Evolutionary conservation across 2,113 vertebrate species (phyloP), one percentile per base, ranked within the genome.

Genomic region (Clarias batrachus): DNA sequence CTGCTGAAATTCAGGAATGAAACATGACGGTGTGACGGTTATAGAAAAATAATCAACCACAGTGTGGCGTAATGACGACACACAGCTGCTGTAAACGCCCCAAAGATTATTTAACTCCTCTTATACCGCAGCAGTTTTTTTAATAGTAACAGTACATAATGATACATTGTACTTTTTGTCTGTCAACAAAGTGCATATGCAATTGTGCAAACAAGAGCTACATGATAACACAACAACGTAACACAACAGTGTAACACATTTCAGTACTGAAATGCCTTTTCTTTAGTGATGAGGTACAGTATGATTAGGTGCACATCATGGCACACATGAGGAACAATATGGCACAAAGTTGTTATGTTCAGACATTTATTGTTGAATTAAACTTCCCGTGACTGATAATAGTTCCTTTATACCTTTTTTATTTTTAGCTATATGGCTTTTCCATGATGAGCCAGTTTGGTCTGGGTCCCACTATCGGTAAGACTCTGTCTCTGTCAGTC

Each of bases 381-480:
- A 21, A 21, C 5, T 48, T 41, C 4, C 19, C 84, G 21, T 48
- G 21, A 23, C 16, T 87, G 5, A 30, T 27, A 59, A 17, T 37
- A 4, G 66, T 56, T 81, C 2, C 63, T 71, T 78, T 85, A 8
- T 78, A 25, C 12, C 23, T 83, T 60, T 41, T 87, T 41, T 0
- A 3, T 41, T 41, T 90, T 41, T 92, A 99, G 98, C 93, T 99
- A 10, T 99, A 97, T 81, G 93, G 96, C 52, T 99, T 99, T 90
- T 98, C 98, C 88, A 93, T 94, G 0, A 85, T 98, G 1, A 98
- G 98, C 33, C 93, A 97, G 92, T 95, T 94, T 0, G 96, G 96
- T 82, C 82, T 97, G 1, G 93, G 93, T 11, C 96, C 92, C 0
- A 98, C 97, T 0, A 88, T 98, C 76, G 97, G 98, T 99, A 86